Base-by-base conservation (phyloP, 1,140 invertebrate species). In the Scylla paramamosain region DNA sequence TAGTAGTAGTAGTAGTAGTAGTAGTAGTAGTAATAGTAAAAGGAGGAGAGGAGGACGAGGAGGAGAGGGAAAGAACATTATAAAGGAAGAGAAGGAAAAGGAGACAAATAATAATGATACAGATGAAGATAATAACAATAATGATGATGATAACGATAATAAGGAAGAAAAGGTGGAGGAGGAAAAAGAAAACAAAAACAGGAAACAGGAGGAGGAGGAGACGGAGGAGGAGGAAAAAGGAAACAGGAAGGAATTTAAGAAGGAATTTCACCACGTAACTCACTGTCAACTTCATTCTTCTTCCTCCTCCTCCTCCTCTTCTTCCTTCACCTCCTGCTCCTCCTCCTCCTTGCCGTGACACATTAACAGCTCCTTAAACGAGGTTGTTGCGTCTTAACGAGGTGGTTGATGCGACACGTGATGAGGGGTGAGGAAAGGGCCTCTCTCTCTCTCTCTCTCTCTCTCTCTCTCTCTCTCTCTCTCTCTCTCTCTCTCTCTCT, bases 401-500 rank as follows among this genome's bases (percentile, higher is more conserved):
- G 87, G 31, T 25, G 8, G 87, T n/a, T 45, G 87, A 89, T 25
- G 87, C 31, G 25, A n/a, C 25, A 28, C 39, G 25, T 28, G 31
- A 89, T 89, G 87, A 89, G 31, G 28, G 31, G 39, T 10, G 45
- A 52, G 39, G 39, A 16, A 46, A 8, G 84, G 31, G 28, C 59
- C 87, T 89, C 32, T 89, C 32, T 89, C 32, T 89, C 87, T 89
- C 87, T 89, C 32, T 89, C 32, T 46, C 87, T 89, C 87, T 89
- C 87, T 87, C 86, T 87, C 86, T 87, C 86, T 87, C 29, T 87
- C 86, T 87, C 86, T 87, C 86, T 87, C 86, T 87, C 29, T 87
- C 86, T 87, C 86, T 87, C 86, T 87, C 86, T 87, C 87, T 89
- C 32, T 89, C 32, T 89, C 32, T 89, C 87, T 89, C 87, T 89